phyloP scores from a whole-genome alignment of 1,140 invertebrate genomes.

The Eriosoma lanigerum region DNA sequence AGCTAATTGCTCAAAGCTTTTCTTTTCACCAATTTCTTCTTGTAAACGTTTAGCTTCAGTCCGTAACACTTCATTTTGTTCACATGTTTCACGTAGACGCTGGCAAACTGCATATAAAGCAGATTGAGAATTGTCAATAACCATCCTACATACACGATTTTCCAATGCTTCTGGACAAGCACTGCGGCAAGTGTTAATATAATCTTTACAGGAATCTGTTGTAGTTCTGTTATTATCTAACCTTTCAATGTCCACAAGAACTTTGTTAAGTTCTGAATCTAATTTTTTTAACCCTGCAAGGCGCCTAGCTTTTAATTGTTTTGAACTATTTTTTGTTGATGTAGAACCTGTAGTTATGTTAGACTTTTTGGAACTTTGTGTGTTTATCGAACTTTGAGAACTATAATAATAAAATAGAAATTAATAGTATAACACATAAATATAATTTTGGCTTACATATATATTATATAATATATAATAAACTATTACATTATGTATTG shows the following conservation, averaged over 20 bases:
- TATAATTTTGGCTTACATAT: no score
- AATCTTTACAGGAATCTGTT: slow-evolving; percentile 34
- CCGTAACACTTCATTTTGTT: slow-evolving; percentile 14
- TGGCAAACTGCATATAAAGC: slow-evolving; percentile 37
- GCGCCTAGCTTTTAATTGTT: slow-evolving; percentile 2
- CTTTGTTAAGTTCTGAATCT: slow-evolving; percentile 14
- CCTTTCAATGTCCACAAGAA: slow-evolving; percentile 28
- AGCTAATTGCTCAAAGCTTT: slow-evolving; percentile 33
- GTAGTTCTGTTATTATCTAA: slow-evolving; percentile 23
- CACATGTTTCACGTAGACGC: slow-evolving; percentile 28
- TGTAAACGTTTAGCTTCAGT: slow-evolving; percentile 11
- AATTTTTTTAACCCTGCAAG: background rate
- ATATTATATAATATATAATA: no score
- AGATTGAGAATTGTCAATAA: slow-evolving; percentile 41
- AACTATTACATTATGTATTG: no score
- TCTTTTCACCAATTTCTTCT: slow-evolving; percentile 47
- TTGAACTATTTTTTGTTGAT: background rate
- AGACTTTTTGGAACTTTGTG: slow-evolving; percentile 42
- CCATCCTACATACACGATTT: slow-evolving; percentile 40
- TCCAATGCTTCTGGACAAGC: slow-evolving; percentile 8
- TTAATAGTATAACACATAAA: no score
- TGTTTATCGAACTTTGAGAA: slow-evolving; percentile 40
- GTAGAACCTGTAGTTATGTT: background rate
- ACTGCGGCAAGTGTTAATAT: slow-evolving; percentile 22
- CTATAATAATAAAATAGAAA: slow-evolving; percentile 25